These are phyloP conservation scores for Ataeniobius toweri DNA, from an alignment of 2,797 vertebrate species.

Conservation along the genomic window DNA sequence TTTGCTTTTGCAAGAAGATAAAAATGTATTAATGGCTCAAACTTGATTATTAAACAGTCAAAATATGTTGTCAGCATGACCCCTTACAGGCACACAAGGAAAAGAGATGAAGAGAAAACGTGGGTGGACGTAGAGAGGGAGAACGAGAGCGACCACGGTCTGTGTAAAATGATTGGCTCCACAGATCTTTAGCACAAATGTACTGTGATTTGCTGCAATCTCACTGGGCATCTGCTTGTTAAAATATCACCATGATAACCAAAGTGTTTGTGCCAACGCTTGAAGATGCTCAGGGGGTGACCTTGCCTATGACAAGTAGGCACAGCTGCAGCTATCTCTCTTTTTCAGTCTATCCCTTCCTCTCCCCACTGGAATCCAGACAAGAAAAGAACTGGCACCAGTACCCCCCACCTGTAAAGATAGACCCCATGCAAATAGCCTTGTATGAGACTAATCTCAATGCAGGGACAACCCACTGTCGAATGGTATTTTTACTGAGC, in stretches of 20 bases:
- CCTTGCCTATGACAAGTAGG: constrained; percentile 61
- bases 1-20: constrained; percentile 8
- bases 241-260: constrained; percentile 67
- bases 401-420: constrained; percentile 28
- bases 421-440: constrained; percentile 32
- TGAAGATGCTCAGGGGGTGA: constrained; percentile 53
- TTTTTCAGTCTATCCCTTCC: constrained; percentile 34
- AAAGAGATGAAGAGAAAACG: neutral
- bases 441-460: constrained; percentile 41
- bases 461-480: constrained; percentile 30
- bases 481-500: constrained; percentile 77
- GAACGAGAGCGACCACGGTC: neutral
- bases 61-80: neutral
- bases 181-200: constrained; percentile 20
- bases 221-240: constrained; percentile 45
- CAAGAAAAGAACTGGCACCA: constrained; percentile 37
- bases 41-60: neutral
- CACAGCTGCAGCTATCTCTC: constrained; percentile 55
- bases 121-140: neutral
- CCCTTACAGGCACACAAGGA: neutral
- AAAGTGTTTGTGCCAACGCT: constrained; percentile 37
- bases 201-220: constrained; percentile 29
- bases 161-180: constrained; percentile 28
- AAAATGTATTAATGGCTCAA: constrained; percentile 5
- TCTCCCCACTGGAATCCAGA: constrained; percentile 7